Evolutionary conservation across 2,113 vertebrate genomes (phyloP).

Genomic region (Nipponia nippon): DNA sequence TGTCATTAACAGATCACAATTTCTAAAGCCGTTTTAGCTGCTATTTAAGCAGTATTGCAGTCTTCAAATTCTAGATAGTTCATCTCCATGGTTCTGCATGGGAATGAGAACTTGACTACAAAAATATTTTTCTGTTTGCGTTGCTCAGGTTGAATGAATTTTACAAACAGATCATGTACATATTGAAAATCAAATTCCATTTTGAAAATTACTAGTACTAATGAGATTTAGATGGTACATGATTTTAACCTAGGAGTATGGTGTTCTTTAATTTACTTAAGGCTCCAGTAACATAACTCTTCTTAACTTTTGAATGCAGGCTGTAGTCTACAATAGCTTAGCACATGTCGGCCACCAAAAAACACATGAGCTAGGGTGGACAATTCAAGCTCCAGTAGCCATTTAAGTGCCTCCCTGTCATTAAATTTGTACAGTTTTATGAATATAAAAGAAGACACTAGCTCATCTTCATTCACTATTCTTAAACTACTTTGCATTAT

Average conservation of each 20-base stretch:
- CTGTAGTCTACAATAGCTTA: background rate
- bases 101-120: background rate
- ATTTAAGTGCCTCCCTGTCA: background rate
- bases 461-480: background rate
- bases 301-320: background rate
- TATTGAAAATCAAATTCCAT: background rate
- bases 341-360: background rate
- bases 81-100: background rate
- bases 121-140: background rate
- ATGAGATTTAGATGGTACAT: background rate
- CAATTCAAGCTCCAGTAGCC: background rate
- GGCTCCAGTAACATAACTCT: background rate
- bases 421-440: background rate
- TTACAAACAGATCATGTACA: background rate
- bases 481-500: background rate
- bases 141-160: background rate
- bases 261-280: background rate
- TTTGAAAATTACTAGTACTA: background rate
- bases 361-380: background rate
- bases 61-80: background rate
- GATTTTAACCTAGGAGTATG: background rate
- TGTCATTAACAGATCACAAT: background rate
- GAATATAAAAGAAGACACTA: background rate
- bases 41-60: background rate
- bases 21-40: background rate